phyloP scores from a whole-genome alignment of 2,113 vertebrate genomes.

The Peromyscus californicus region DNA sequence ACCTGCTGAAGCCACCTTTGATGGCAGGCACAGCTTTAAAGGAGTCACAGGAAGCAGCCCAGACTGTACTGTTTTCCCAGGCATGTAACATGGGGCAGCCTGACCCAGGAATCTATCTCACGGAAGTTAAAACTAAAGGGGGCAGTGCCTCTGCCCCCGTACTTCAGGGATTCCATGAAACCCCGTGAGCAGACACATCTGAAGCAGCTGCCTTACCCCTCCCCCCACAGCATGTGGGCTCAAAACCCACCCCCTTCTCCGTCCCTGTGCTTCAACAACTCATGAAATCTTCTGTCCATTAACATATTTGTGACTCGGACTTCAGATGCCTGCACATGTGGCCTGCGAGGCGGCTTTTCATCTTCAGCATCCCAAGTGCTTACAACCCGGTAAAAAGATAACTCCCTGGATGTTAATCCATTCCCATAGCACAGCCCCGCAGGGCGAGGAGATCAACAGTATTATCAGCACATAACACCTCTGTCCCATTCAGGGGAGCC shows the following conservation, averaged over 20 bases:
- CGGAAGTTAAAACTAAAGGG: not conserved
- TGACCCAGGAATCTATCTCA: not conserved
- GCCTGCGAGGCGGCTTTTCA: constrained; percentile 35
- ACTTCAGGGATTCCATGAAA: not conserved
- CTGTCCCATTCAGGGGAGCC: not conserved
- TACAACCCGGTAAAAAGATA: constrained; percentile 26
- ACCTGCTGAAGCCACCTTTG: not conserved
- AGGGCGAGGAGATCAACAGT: constrained; percentile 23
- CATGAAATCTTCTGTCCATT: not conserved
- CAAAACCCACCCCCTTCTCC: too few species aligned
- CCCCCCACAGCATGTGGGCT: fast-evolving
- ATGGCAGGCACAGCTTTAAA: fast-evolving
- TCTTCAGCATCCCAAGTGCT: not conserved
- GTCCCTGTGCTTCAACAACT: not conserved
- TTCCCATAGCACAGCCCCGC: not conserved
- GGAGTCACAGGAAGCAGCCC: not conserved
- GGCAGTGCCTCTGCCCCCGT: not conserved
- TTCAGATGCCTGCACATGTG: not conserved
- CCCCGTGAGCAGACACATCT: fast-evolving
- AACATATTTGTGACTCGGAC: constrained; percentile 9
- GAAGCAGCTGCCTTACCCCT: not conserved
- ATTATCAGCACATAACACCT: constrained; percentile 63
- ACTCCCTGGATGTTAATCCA: constrained; percentile 51
- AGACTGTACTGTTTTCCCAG: fast-evolving
- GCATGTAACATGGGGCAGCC: too few species aligned